These are phyloP conservation scores for Cottoperca gobio DNA, from an alignment of 2,797 vertebrate genomes.

Conservation along the genomic window DNA sequence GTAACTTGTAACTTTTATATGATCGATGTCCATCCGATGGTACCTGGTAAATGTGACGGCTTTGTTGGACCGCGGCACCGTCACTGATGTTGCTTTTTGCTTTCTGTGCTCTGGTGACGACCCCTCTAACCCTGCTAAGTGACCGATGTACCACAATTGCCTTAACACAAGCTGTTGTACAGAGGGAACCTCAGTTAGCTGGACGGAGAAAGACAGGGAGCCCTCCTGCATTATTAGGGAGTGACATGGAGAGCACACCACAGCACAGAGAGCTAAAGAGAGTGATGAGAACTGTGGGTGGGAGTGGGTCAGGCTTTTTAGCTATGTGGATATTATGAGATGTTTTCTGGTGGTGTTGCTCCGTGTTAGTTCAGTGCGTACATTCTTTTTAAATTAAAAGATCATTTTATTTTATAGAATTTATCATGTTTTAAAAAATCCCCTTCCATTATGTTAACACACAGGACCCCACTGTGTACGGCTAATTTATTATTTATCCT, in stretches of 20 bases:
- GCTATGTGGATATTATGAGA: conserved; percentile 79
- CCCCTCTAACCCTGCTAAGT: conserved; percentile 34
- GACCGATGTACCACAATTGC: conserved; percentile 81
- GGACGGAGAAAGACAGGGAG: conserved; percentile 20
- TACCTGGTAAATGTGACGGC: conserved; percentile 1
- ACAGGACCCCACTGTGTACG: conserved; percentile 73
- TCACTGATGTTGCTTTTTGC: conserved; percentile 30
- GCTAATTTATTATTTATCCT: conserved; percentile 88
- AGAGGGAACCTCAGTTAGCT: conserved; percentile 45
- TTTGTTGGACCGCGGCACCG: conserved; percentile 40
- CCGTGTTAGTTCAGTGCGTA: conserved; percentile 83
- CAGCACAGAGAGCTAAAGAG: conserved; percentile 38
- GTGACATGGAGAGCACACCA: conserved; percentile 17
- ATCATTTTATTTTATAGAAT: conserved; percentile 69
- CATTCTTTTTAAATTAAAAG: conserved; percentile 65
- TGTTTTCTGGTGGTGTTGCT: conserved; percentile 84
- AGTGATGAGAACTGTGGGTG: conserved; percentile 26
- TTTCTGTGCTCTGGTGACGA: conserved; percentile 48
- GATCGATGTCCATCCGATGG: conserved; percentile 8
- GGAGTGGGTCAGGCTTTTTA: conserved; percentile 61
- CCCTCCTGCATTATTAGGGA: conserved; percentile 6
- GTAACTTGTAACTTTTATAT: conserved; percentile 30
- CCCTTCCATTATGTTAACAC: conserved; percentile 69
- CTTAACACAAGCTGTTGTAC: conserved; percentile 86
- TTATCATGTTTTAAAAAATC: conserved; percentile 46